Base-by-base conservation (phyloP, 2,113 vertebrate genomes). In the Egretta garzetta region DNA sequence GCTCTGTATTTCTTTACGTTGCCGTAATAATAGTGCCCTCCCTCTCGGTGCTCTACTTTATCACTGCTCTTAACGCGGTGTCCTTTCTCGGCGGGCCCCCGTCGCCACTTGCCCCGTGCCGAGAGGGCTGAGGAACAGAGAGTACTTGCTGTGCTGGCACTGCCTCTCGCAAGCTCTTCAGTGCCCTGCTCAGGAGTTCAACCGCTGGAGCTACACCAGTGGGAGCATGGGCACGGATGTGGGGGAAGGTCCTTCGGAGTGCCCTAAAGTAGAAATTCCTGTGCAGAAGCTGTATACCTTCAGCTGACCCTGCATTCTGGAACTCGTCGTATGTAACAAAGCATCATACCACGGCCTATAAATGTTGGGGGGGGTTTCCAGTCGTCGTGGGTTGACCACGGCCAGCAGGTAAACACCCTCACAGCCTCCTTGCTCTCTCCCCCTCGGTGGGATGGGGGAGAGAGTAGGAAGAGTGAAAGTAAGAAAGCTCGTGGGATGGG, bases 101-200 rank as follows among this genome's bases (percentile, higher is more conserved):
- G 0, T 17, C 22, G 8, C 10, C 13, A 2, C 12, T 8, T 28
- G 10, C 14, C n/a, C 47, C 5, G 0, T 23, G 33, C 27, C 0
- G 0, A 49, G 33, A 35, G 37, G 18, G 22, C 9, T 13, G 23
- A 24, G 24, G 20, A 74, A 2, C n/a, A 32, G 12, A 27, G 6
- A 39, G 21, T 7, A 1, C 15, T 30, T 18, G 27, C 10, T 59
- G 7, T 27, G 26, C 26, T 53, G 16, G 10, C 20, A 0, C 16
- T 14, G 2, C 12, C 8, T 30, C 63, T 55, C 49, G 33, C 10
- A 4, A 11, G 27, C 22, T 18, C 60, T 43, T 14, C 12, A 3
- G 7, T 39, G 12, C 13, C 15, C 14, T 16, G 20, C 49, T 72
- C 12, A 2, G 12, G 41, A 16, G 12, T 80, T 87, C 27, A 27